Percentiles rank a stretch among this genome's conserved stretches.
These are phyloP conservation scores for Rhinolophus sinicus DNA, from an alignment of 2,113 vertebrate species.

Conservation along the genomic window DNA sequence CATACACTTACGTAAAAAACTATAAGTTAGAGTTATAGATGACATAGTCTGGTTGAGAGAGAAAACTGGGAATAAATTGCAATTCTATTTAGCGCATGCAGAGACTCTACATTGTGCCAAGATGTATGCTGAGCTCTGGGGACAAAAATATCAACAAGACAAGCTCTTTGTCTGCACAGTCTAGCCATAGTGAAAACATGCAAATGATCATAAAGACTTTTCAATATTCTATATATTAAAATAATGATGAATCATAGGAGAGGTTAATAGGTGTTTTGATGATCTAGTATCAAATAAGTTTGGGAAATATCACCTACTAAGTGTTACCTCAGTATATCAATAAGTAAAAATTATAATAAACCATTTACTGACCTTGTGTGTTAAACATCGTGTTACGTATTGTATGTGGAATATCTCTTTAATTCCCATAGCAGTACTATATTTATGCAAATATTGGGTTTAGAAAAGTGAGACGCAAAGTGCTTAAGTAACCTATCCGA, in stretches of 20 bases:
- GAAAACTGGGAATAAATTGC: background rate
- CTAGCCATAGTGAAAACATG: background rate
- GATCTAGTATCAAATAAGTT: background rate
- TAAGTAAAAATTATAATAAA: background rate
- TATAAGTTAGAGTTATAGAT: background rate
- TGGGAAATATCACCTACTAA: background rate
- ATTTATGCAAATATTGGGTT: background rate
- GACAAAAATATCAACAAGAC: background rate
- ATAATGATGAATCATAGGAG: background rate
- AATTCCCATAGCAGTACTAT: background rate
- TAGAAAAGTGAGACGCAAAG: background rate
- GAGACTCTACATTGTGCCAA: background rate
- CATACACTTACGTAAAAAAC: background rate
- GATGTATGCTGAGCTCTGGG: background rate
- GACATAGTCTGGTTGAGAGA: background rate
- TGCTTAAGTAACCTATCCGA: background rate
- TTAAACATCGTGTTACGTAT: background rate
- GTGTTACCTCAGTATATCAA: background rate
- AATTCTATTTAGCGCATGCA: background rate
- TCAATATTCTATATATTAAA: background rate
- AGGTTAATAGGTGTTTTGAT: background rate
- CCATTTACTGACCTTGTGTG: background rate
- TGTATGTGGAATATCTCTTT: background rate
- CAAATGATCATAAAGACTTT: background rate
- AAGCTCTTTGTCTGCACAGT: background rate